Conservation (phyloP, 1,140 invertebrate genomes). For the Platyscapa corneri region DNA sequence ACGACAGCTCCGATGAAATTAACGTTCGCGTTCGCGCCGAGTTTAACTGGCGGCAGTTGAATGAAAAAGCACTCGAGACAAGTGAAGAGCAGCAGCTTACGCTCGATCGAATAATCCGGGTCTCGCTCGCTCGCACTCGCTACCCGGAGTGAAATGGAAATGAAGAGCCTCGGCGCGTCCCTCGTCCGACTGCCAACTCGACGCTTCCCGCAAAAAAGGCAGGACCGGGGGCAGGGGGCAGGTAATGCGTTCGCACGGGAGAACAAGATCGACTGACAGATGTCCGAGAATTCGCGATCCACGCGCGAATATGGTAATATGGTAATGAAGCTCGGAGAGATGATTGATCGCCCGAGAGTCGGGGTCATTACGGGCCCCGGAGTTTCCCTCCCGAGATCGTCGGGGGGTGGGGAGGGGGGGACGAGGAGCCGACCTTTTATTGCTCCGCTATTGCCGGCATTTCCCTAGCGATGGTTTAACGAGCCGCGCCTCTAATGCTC, state of each 20-base stretch:
- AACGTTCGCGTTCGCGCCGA: not conserved
- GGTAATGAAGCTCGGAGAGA: slow-evolving; percentile 2
- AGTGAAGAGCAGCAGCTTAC: not conserved
- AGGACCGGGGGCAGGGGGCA: not conserved
- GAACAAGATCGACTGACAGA: slow-evolving; percentile 60
- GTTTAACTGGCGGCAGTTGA: not conserved
- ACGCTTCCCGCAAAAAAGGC: not conserved
- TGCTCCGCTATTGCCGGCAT: no score
- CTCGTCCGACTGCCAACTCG: no score
- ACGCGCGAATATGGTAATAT: slow-evolving; percentile 62
- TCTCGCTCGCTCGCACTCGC: not conserved
- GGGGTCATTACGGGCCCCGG: not conserved
- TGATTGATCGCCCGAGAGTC: slow-evolving; percentile 13
- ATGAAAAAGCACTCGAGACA: not conserved
- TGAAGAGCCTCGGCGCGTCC: no score
- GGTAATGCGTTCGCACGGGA: no score
- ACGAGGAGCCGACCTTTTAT: not conserved
- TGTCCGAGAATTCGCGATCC: slow-evolving; percentile 48
- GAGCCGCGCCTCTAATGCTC: no score
- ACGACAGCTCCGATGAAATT: not conserved
- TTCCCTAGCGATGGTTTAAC: no score
- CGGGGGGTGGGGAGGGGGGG: no score
- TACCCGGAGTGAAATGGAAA: no score
- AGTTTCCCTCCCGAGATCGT: not conserved
- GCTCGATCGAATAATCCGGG: not conserved